Conservation (phyloP, 2,113 vertebrate species). For the Gnathonemus longibarbis region DNA sequence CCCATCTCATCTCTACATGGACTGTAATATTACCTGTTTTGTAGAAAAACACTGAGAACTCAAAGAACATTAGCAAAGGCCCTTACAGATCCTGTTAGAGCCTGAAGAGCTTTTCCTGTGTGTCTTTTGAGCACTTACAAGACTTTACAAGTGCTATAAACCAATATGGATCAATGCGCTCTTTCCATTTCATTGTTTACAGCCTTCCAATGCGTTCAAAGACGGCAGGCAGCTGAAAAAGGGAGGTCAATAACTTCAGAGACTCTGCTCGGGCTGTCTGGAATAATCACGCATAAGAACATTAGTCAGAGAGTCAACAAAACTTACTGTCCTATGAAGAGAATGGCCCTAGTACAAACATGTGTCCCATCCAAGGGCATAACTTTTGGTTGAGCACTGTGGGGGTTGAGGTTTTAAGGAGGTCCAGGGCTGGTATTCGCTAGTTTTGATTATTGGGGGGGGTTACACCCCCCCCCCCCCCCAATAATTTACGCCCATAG, state of each 20-base stretch:
- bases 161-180: slow-evolving; percentile 1
- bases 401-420: neutral
- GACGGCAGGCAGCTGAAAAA: neutral
- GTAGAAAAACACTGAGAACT: neutral
- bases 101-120: neutral
- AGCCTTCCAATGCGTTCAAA: neutral
- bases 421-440: no score
- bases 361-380: neutral
- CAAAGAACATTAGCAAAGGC: neutral
- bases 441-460: no score
- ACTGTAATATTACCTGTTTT: neutral
- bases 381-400: neutral
- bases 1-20: neutral
- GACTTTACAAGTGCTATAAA: slow-evolving; percentile 2
- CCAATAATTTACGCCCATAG: neutral
- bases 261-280: neutral
- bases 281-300: neutral
- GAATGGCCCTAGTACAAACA: neutral
- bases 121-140: neutral
- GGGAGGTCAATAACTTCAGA: neutral
- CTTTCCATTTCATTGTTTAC: neutral
- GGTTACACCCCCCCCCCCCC: no score
- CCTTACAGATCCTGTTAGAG: neutral
- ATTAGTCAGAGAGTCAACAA: neutral
- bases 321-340: neutral